Base-by-base conservation (phyloP, 2,888 invertebrate species). In the Myopa testacea region DNA sequence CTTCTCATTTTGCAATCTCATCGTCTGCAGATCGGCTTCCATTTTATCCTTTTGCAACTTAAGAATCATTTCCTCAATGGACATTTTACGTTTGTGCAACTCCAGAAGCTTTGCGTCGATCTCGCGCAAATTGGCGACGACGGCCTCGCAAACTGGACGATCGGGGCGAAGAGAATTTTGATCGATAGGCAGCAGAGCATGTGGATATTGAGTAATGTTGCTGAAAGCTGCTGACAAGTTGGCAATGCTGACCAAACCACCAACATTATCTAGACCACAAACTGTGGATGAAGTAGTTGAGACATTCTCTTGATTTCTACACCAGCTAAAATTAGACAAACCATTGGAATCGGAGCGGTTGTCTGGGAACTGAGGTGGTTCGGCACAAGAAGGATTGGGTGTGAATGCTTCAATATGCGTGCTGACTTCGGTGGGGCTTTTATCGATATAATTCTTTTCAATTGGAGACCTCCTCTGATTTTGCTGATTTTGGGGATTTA, bases 11-110 rank as follows among this genome's bases (percentile, higher is more conserved):
- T 89, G 88, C 71, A 89, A 65, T 76, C 88, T 87, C 72, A 88
- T 83, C 4, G 84, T 85, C n/a, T 78, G 77, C 78, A 86, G 80
- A 76, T 89, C 89, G 45, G 88, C 81, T 60, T 87, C 86, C 79
- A 87, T 86, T 81, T 88, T 89, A 60, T 88, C 88, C 19, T 87
- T 88, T 77, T 89, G 88, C 40, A 88, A 80, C 77, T 89, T 88
- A 37, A 87, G 80, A 26, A 89, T 87, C 86, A 87, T 87, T 76
- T 88, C 88, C 40, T 89, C 88, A n/a, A 89, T 83, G 68, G 85
- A 86, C 78, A 85, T 85, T 78, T 88, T 88, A 6, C 88, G 85
- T 70, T 87, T 87, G 50, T 88, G 87, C 65, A 88, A 80, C 77
- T 88, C 87, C 81, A 88, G 80, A n/a, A 89, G 81, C 8, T 86